A percentile compares a stretch with the other conserved stretches of the same genome.
These are phyloP conservation scores for Athripsodes cinereus DNA, from an alignment of 2,888 invertebrate genomes.

Conservation along the genomic window DNA sequence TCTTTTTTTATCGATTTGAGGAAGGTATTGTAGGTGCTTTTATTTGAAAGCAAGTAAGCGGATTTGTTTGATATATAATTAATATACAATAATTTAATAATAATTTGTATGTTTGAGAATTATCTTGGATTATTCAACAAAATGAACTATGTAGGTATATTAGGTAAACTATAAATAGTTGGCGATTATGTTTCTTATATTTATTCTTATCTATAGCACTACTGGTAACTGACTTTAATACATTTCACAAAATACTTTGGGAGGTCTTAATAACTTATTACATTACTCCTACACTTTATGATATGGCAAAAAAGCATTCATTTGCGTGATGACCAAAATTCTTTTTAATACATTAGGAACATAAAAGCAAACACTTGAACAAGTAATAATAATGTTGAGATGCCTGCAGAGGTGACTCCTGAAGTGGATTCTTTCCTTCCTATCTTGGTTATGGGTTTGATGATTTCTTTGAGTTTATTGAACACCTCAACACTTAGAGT, in stretches of 20 bases:
- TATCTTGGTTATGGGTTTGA: conserved; percentile 39
- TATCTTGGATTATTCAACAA: no score
- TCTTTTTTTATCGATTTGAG: no score
- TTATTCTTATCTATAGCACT: no score
- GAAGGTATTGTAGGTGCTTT: no score
- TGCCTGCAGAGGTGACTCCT: not conserved
- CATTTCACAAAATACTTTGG: conserved; percentile 2
- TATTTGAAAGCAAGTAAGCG: no score
- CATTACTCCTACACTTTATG: no score
- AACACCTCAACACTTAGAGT: conserved; percentile 52
- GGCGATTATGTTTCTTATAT: no score
- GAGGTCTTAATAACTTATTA: not conserved
- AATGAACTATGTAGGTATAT: no score
- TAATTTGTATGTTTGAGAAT: no score
- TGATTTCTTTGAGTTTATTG: conserved; percentile 47
- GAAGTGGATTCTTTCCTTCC: conserved; percentile 15
- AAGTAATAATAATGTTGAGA: conserved; percentile 9
- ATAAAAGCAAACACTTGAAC: conserved; percentile 7
- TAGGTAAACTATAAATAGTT: no score
- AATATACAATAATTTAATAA: no score
- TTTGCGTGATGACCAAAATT: not conserved
- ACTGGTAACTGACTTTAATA: conserved; percentile 2
- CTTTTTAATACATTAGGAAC: conserved; percentile 10
- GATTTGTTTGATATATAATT: no score
- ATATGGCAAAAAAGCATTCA: conserved; percentile 1